Evolutionary conservation across 2,888 invertebrate species (phyloP).

Genomic region (Seladonia tumulorum): DNA sequence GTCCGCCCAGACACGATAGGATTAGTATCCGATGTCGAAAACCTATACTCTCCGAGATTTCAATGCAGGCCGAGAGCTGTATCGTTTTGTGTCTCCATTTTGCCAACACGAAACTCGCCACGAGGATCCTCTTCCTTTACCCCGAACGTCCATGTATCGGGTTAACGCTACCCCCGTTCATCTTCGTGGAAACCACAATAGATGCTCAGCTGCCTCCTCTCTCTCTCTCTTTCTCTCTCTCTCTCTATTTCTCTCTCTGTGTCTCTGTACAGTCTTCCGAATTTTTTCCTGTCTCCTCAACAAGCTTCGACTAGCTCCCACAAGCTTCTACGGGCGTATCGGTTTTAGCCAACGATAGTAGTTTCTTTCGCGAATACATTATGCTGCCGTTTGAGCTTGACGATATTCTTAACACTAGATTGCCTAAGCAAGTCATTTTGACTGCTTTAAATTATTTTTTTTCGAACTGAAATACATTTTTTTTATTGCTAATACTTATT

Average conservation of each 20-base stretch:
- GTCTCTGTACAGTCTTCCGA: background rate
- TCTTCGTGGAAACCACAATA: background rate
- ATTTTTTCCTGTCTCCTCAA: background rate
- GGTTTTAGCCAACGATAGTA: too few species aligned
- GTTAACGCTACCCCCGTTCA: background rate
- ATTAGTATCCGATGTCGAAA: conserved; percentile 66
- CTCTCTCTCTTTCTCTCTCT: background rate
- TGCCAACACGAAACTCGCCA: conserved; percentile 12
- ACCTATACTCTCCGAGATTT: conserved; percentile 39
- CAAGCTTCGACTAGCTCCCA: background rate
- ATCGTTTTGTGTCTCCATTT: conserved; percentile 30
- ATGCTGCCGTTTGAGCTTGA: too few species aligned
- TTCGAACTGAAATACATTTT: too few species aligned
- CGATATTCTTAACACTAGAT: too few species aligned
- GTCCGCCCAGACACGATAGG: conserved; percentile 65
- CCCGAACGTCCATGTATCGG: background rate
- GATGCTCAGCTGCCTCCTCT: background rate
- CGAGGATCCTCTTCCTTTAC: background rate
- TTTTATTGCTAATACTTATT: too few species aligned
- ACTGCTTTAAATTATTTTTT: too few species aligned
- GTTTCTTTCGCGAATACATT: too few species aligned
- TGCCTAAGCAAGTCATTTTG: too few species aligned
- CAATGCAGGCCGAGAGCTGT: conserved; percentile 13
- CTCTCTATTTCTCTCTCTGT: too few species aligned
- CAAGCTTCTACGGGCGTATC: background rate